A percentile compares a stretch with the other conserved stretches of the same genome.
Evolutionary conservation across 2,797 vertebrate genomes (phyloP).

Genomic region (Apogon talboti): DNA sequence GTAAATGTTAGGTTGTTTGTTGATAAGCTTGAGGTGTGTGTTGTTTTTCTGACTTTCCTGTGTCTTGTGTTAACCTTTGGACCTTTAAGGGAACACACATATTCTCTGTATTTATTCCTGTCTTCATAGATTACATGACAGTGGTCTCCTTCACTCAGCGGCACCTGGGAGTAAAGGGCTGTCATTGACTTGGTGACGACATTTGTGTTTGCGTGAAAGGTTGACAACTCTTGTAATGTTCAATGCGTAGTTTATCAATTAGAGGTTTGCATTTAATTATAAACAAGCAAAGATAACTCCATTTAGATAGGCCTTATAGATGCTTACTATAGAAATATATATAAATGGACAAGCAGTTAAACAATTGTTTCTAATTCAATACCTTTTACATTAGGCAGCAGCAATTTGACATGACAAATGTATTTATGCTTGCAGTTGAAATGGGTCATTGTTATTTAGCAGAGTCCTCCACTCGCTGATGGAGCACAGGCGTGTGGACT

Average conservation of each 20-base stretch:
- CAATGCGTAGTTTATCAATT: constrained; percentile 43
- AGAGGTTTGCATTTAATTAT: constrained; percentile 29
- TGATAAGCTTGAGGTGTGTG: constrained; percentile 34
- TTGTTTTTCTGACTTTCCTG: constrained; percentile 63
- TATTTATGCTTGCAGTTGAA: constrained; percentile 80
- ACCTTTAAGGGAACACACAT: constrained; percentile 82
- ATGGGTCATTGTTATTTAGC: constrained; percentile 84
- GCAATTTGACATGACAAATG: constrained; percentile 67
- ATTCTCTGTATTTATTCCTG: constrained; percentile 90
- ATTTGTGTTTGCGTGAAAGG: constrained; percentile 83
- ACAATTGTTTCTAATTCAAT: constrained; percentile 26
- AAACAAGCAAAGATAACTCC: constrained; percentile 19
- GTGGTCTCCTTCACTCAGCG: constrained; percentile 88
- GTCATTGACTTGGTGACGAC: constrained; percentile 88
- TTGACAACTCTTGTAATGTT: constrained; percentile 74
- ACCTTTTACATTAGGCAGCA: constrained; percentile 28
- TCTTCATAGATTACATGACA: constrained; percentile 98
- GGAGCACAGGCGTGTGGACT: constrained; percentile 82
- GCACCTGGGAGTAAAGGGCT: constrained; percentile 91
- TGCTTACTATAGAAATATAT: constrained; percentile 54
- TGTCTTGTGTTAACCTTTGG: constrained; percentile 73
- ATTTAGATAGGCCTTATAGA: constrained; percentile 14
- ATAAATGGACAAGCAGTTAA: constrained; percentile 14
- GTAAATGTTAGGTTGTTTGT: constrained; percentile 6
- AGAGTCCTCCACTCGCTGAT: constrained; percentile 82